Base-by-base conservation (phyloP, 1,140 invertebrate genomes). In the Leptinotarsa undecemlineata region DNA sequence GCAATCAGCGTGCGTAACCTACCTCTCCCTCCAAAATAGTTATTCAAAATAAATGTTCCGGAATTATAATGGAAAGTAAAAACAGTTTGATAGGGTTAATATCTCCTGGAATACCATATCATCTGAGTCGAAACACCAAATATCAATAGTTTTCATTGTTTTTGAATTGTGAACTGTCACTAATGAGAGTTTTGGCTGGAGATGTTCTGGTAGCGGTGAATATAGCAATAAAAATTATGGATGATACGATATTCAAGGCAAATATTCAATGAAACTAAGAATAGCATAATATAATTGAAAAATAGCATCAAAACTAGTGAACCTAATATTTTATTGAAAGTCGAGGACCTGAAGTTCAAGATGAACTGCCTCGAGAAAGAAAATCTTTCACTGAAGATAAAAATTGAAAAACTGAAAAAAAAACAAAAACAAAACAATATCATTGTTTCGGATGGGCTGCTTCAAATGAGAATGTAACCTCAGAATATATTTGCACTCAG, bases 61-160 rank as follows among this genome's bases (percentile, higher is more conserved):
- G 20, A 21, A 20, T 64, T n/a, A 20, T n/a, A 23, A 20, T 64
- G 62, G 4, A 64, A 19, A 64, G 4, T 64, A 1, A 23, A 64
- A 64, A 20, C 20, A 64, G 62, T 26, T 26, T 23, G 62, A 64
- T 64, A 23, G 23, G 23, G 20, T 4, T 64, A 19, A 64, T 64
- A 64, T 26, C 62, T 14, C 20, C 62, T 64, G 62, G 62, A 64
- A 64, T 64, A 64, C 17, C 5, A 64, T 64, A 64, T 1, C 4
- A 26, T 17, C 20, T 64, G 62, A 20, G 20, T 4, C 0, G 19
- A 3, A 64, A 64, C 20, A 64, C 20, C 0, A 64, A 64, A 64
- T 64, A 11, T 64, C 23, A 15, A 64, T 64, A 64, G 20, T 64
- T 64, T 26, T n/a, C 15, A 64, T 64, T 64, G 62, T 64, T 64